Conservation (phyloP, 2,113 vertebrate species). For the Laticauda laticaudata region DNA sequence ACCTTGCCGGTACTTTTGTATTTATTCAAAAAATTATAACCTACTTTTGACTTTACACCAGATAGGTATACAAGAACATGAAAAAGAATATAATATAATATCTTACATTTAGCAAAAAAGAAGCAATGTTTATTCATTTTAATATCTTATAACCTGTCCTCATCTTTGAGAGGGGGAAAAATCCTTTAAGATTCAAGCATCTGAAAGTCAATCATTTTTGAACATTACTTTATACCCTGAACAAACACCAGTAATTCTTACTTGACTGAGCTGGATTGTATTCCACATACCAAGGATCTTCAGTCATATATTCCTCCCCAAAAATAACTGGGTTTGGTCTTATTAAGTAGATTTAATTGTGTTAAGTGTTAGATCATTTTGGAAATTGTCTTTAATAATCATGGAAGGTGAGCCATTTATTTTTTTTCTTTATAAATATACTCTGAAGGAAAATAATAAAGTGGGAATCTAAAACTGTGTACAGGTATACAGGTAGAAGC, state of each 20-base stretch:
- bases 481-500: not conserved
- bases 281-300: not conserved
- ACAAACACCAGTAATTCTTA: not conserved
- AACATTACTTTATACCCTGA: not conserved
- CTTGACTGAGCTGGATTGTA: not conserved
- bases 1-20: not conserved
- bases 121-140: not conserved
- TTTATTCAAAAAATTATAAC: not conserved
- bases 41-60: not conserved
- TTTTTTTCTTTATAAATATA: not conserved
- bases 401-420: not conserved
- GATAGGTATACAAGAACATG: not conserved
- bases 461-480: not conserved
- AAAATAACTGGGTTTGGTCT: not conserved
- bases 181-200: not conserved
- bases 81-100: not conserved
- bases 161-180: fast-evolving
- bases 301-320: not conserved
- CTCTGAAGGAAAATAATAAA: not conserved
- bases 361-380: not conserved
- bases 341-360: not conserved
- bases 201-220: not conserved
- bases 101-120: not conserved
- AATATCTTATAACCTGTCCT: not conserved
- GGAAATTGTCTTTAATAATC: not conserved